A percentile compares a stretch with the other conserved stretches of the same genome.
Conservation (phyloP, 1,140 invertebrate genomes). For the Heliconius melpomene region DNA sequence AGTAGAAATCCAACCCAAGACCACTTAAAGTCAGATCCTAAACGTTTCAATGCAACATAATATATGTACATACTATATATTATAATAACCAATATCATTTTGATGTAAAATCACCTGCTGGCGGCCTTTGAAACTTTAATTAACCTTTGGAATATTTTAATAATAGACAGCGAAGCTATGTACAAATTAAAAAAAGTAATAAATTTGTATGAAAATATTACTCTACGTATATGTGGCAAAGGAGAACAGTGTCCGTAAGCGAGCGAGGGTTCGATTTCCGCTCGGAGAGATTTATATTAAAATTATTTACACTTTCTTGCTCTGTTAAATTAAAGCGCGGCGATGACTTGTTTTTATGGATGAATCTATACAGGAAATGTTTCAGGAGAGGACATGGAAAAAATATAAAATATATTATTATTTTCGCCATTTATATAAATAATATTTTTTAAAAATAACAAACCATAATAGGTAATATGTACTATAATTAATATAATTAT, state of each 20-base stretch:
- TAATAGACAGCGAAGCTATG: neutral
- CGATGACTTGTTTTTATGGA: too few species aligned
- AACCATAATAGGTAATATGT: too few species aligned
- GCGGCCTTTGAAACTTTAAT: conserved; percentile 9
- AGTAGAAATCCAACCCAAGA: too few species aligned
- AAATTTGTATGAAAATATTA: neutral
- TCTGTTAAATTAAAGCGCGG: too few species aligned
- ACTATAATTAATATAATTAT: neutral
- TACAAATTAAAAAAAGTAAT: neutral
- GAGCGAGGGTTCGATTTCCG: neutral
- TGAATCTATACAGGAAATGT: too few species aligned
- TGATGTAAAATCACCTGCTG: neutral
- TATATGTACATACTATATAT: neutral
- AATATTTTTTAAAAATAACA: too few species aligned
- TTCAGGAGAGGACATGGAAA: too few species aligned
- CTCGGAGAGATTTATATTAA: neutral
- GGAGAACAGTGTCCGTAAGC: neutral
- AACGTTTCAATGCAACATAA: neutral
- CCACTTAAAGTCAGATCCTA: too few species aligned
- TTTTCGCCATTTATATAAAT: too few species aligned
- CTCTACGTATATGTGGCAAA: neutral
- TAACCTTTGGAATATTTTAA: neutral
- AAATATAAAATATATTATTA: too few species aligned
- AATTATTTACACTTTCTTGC: too few species aligned
- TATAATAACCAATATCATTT: conserved; percentile 8